These are phyloP conservation scores for Acleris emargana DNA, from an alignment of 2,888 invertebrate genomes.

Conservation along the genomic window DNA sequence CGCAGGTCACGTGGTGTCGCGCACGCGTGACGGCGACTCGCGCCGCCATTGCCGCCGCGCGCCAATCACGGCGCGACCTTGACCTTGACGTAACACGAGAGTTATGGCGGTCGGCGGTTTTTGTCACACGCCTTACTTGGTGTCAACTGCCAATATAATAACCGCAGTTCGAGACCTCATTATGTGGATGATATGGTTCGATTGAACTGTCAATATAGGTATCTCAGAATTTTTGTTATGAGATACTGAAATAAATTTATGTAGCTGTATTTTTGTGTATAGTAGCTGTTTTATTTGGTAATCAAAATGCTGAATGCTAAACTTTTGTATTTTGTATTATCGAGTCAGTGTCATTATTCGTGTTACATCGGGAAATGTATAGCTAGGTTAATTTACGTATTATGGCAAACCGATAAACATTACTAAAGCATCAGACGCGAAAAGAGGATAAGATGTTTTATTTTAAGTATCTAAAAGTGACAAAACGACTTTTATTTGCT, in stretches of 20 bases:
- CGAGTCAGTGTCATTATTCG: no score
- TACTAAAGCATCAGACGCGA: no score
- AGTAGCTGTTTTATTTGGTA: no score
- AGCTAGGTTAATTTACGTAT: no score
- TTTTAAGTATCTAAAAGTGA: no score
- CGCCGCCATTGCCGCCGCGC: slow-evolving; percentile 24
- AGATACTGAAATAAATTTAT: slow-evolving; percentile 4
- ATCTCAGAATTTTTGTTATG: slow-evolving; percentile 5
- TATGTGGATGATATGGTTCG: slow-evolving; percentile 13
- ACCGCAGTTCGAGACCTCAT: slow-evolving; percentile 29
- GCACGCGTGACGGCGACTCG: slow-evolving; percentile 49
- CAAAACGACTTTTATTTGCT: no score
- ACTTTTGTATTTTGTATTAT: no score
- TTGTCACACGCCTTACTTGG: slow-evolving; percentile 64
- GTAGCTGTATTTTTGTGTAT: no score
- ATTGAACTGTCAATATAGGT: slow-evolving; percentile 29
- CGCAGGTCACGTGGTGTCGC: slow-evolving; percentile 52
- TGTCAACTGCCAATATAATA: slow-evolving; percentile 42
- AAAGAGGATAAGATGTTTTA: no score
- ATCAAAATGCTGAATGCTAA: no score
- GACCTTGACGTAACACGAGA: slow-evolving; percentile 69
- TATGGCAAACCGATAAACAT: no score
- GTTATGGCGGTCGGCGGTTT: slow-evolving; percentile 61
- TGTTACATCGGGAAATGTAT: no score
- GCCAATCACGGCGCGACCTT: slow-evolving; percentile 61